Evolutionary conservation across 2,113 vertebrate genomes (phyloP).

Genomic region (Rhinopomastus cyanomelas): DNA sequence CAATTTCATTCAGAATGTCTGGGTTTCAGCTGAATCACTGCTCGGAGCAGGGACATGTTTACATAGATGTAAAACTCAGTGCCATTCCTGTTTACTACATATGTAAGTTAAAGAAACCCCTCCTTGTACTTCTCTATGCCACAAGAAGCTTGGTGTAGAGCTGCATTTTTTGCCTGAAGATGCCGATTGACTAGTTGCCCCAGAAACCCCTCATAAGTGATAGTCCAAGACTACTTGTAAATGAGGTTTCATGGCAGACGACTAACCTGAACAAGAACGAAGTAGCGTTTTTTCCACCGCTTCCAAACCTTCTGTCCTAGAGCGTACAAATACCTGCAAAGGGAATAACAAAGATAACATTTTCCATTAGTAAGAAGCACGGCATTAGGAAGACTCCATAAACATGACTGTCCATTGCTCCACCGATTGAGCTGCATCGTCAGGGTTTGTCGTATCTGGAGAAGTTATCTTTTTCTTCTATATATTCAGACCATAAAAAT

Average conservation of each 20-base stretch:
- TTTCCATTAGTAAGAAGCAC: background rate
- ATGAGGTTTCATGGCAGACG: background rate
- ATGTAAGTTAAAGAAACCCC: background rate
- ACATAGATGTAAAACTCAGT: background rate
- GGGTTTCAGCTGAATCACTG: background rate
- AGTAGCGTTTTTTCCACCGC: slow-evolving; percentile 96
- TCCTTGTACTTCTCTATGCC: background rate
- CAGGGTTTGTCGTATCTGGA: background rate
- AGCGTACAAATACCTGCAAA: slow-evolving; percentile 87
- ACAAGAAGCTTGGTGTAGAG: background rate
- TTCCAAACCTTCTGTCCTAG: slow-evolving; percentile 97
- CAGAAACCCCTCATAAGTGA: background rate
- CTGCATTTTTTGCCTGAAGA: background rate
- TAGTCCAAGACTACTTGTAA: background rate
- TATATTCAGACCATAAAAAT: background rate
- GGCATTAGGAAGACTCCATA: background rate
- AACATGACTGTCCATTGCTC: background rate
- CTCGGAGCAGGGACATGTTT: background rate
- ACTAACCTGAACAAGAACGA: slow-evolving; percentile 96
- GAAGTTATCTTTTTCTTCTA: background rate
- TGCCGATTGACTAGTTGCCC: background rate
- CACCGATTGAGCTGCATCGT: background rate
- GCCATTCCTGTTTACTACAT: background rate
- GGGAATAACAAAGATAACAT: background rate
- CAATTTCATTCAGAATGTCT: background rate